Evolutionary conservation across 2,113 vertebrate genomes (phyloP).

Genomic region (Trematocara stigmaticum): DNA sequence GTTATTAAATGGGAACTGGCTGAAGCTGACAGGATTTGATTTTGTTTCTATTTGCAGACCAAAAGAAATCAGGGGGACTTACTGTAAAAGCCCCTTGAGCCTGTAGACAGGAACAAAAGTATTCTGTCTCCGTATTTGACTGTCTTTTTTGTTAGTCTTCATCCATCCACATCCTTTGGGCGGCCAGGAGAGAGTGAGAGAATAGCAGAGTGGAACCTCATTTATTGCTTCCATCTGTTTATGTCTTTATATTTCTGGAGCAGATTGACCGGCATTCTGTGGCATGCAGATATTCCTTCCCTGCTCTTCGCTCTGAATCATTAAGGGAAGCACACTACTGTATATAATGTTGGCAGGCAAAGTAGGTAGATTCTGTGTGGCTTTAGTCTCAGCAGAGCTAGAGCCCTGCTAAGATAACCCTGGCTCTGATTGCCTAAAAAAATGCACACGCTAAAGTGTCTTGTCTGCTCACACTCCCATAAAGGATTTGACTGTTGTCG

Average conservation of each 20-base stretch:
- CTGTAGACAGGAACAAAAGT: slow-evolving; percentile 48
- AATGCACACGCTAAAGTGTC: not conserved
- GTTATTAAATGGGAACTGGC: slow-evolving; percentile 55
- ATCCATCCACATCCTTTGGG: slow-evolving; percentile 40
- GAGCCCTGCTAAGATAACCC: not conserved
- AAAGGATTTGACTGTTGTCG: not conserved
- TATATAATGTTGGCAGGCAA: slow-evolving; percentile 6
- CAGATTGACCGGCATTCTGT: slow-evolving; percentile 15
- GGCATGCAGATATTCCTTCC: slow-evolving; percentile 24
- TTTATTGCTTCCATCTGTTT: slow-evolving; percentile 58
- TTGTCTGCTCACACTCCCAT: not conserved
- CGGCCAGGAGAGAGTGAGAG: slow-evolving; percentile 3
- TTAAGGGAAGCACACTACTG: slow-evolving; percentile 13
- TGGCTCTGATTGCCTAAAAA: slow-evolving; percentile 25
- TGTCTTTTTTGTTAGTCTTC: slow-evolving; percentile 34
- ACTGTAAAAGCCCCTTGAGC: slow-evolving; percentile 35
- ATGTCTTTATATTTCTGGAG: slow-evolving; percentile 30
- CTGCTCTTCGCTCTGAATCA: slow-evolving; percentile 21
- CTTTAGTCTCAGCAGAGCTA: not conserved
- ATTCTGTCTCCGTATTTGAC: slow-evolving; percentile 40
- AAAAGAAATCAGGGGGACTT: slow-evolving; percentile 43
- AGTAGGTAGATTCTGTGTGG: not conserved
- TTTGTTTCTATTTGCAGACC: slow-evolving; percentile 52
- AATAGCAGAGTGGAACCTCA: slow-evolving; percentile 12
- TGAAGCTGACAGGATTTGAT: slow-evolving; percentile 51